phyloP scores from a whole-genome alignment of 2,797 vertebrate species.

The Phrynocephalus forsythii region DNA sequence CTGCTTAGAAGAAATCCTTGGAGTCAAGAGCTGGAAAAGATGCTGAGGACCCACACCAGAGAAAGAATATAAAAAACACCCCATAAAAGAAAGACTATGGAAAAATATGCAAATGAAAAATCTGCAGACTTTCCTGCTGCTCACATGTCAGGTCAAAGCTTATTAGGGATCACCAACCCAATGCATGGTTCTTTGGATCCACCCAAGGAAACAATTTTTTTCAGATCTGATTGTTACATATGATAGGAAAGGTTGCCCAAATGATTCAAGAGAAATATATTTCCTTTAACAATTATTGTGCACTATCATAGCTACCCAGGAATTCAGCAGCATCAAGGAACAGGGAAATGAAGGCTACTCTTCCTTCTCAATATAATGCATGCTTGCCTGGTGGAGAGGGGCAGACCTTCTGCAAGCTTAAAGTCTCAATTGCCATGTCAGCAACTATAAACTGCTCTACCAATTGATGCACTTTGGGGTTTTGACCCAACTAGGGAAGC shows the following conservation, averaged over 20 bases:
- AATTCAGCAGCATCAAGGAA: slow-evolving; percentile 36
- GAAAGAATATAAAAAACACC: not conserved
- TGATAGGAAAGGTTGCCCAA: slow-evolving; percentile 24
- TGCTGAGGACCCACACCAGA: not conserved
- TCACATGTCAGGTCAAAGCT: not conserved
- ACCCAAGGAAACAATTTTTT: slow-evolving; percentile 14
- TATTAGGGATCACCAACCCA: not conserved
- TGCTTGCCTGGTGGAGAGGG: not conserved
- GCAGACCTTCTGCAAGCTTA: slow-evolving; percentile 55
- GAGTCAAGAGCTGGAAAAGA: not conserved
- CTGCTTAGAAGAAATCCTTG: not conserved
- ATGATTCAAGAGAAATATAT: not conserved
- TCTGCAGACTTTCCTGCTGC: slow-evolving; percentile 15
- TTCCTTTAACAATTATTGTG: slow-evolving; percentile 17
- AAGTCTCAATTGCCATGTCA: slow-evolving; percentile 64
- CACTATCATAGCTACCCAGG: not conserved
- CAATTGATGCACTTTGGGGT: slow-evolving; percentile 64
- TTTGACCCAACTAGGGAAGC: slow-evolving; percentile 56
- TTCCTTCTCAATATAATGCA: slow-evolving; percentile 49
- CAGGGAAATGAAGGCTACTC: slow-evolving; percentile 37
- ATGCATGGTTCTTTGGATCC: not conserved
- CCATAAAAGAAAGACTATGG: not conserved
- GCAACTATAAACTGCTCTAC: slow-evolving; percentile 61
- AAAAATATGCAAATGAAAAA: slow-evolving; percentile 14
- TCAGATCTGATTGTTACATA: slow-evolving; percentile 27